Base-by-base conservation (phyloP, 1,140 invertebrate genomes). In the Gonioctena quinquepunctata region DNA sequence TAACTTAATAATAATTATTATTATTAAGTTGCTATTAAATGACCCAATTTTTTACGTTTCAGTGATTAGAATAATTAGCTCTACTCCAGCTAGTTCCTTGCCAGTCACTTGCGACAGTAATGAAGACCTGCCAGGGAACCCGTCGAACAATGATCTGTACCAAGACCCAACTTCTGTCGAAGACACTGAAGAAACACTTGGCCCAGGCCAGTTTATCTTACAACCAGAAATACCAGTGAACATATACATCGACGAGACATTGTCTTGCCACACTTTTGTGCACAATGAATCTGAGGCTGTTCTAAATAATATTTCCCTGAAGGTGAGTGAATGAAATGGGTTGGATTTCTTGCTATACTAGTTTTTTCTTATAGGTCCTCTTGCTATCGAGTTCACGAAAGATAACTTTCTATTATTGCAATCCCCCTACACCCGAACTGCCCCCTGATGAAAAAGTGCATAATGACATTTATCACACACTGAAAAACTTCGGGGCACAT, bases 401-500 rank as follows among this genome's bases (percentile, higher is more conserved):
- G 74, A 92, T 98, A 75, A 86, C 90, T 61, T 83, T 97, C 57
- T 89, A 91, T n/a, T n/a, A n/a, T 16, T 86, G 88, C 16, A 89
- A 88, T 72, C 84, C 89, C 26, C 88, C 88, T 77, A 86, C 90
- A 56, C 83, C 87, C 67, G 87, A 90, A 79, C 85, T 98, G 23
- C 85, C 87, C 65, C 90, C 94, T n/a, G 92, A 94, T 78, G 89
- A 93, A 78, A 97, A 94, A 19, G 88, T 98, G 13, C 96, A 97
- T 86, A 92, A 97, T 86, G 93, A 99, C 16, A 96, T 99, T 80
- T 92, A 96, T 81, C 96, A 99, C 87, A 97, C 99, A 89, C 96
- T 99, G 3, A 99, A 98, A 86, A 97, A 99, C 87, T 91, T 97
- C 77, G 97, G 96, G 26, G 96, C 94, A 52, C 97, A 99, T 80